A percentile compares a stretch with the other conserved stretches of the same genome.
phyloP scores from a whole-genome alignment of 2,888 invertebrate species.

The Oegoconia quadripuncta region DNA sequence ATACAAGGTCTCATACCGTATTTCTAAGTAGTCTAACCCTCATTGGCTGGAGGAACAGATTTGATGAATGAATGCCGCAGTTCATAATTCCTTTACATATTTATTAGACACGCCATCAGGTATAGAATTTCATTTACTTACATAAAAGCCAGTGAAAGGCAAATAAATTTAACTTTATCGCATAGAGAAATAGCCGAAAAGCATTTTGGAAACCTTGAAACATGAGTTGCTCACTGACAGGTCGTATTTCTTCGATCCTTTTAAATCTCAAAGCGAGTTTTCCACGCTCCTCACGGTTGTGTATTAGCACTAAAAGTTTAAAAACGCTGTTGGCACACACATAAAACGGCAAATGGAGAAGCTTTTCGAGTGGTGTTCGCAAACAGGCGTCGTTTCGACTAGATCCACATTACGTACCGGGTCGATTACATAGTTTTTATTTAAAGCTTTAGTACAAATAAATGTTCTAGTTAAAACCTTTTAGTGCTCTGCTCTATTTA shows the following conservation, averaged over 20 bases:
- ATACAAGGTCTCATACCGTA: too few species aligned
- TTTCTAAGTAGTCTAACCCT: too few species aligned
- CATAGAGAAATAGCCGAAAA: not conserved
- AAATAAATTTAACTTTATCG: not conserved
- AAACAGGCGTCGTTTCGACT: slow-evolving; percentile 39
- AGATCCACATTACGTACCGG: slow-evolving; percentile 32
- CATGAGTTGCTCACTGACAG: slow-evolving; percentile 6
- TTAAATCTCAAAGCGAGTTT: slow-evolving; percentile 24
- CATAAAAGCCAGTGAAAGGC: not conserved
- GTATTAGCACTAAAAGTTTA: slow-evolving; percentile 32
- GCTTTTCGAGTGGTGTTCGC: slow-evolving; percentile 38
- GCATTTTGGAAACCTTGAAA: slow-evolving; percentile 10
- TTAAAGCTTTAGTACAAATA: too few species aligned
- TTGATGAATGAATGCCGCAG: too few species aligned
- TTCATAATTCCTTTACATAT: too few species aligned
- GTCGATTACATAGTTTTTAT: too few species aligned
- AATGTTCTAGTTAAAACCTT: too few species aligned
- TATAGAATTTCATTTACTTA: not conserved
- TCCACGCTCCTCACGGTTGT: slow-evolving; percentile 24
- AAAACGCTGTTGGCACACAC: slow-evolving; percentile 39
- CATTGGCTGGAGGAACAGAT: too few species aligned
- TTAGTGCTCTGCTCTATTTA: too few species aligned
- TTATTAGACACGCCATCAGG: not conserved
- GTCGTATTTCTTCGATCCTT: slow-evolving; percentile 15
- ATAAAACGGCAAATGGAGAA: slow-evolving; percentile 34